Conservation (phyloP, 2,888 invertebrate species). For the Lasius platythorax region DNA sequence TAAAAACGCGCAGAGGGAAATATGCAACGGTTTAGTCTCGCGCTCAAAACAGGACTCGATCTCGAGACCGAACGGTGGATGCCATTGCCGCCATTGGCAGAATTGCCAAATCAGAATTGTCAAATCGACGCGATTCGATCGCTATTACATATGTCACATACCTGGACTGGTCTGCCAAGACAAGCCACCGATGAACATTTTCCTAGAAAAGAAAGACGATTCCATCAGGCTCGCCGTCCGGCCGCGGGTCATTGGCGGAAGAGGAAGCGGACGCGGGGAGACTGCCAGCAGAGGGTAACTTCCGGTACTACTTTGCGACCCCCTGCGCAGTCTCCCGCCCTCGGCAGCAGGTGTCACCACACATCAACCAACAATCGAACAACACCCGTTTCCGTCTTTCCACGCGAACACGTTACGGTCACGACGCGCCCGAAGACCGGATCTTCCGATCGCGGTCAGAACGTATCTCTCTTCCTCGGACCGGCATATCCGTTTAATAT, state of each 20-base stretch:
- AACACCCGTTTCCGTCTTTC: conserved; percentile 67
- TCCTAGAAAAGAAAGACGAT: conserved; percentile 93
- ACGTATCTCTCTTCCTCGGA: conserved; percentile 38
- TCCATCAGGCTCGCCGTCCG: conserved; percentile 80
- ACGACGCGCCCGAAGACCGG: conserved; percentile 45
- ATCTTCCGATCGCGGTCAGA: conserved; percentile 25
- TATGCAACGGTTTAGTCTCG: not conserved
- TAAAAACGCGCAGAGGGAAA: conserved; percentile 2
- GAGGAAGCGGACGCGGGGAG: conserved; percentile 76
- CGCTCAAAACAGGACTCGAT: conserved; percentile 25
- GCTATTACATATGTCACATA: conserved; percentile 84
- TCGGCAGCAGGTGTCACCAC: conserved; percentile 83
- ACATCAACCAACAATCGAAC: conserved; percentile 82
- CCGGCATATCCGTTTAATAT: conserved; percentile 14
- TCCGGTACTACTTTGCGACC: conserved; percentile 73
- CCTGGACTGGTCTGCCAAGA: conserved; percentile 99
- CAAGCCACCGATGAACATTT: conserved; percentile 99
- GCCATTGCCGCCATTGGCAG: not conserved
- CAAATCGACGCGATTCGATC: not conserved
- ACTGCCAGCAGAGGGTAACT: conserved; percentile 79
- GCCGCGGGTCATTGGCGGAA: conserved; percentile 76
- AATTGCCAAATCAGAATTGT: conserved; percentile 14
- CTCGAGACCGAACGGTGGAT: not conserved
- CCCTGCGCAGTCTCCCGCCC: conserved; percentile 78
- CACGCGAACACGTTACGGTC: conserved; percentile 44